A percentile compares a stretch with the other conserved stretches of the same genome.
Evolutionary conservation across 2,888 invertebrate species (phyloP).

Genomic region (Drosophila niveifrons): DNA sequence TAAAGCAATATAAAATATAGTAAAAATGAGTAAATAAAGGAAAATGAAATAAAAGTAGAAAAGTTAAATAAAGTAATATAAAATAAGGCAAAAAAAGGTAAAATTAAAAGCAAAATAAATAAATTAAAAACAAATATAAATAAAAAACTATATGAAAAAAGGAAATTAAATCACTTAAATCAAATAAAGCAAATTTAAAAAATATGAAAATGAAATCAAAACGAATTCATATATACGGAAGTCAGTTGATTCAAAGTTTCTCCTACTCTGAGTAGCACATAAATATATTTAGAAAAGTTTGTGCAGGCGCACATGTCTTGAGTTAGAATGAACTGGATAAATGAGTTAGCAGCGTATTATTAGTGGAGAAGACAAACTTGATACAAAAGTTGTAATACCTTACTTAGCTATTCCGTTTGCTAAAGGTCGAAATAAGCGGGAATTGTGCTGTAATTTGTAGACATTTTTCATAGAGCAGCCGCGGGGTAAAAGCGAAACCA

Average conservation of each 20-base stretch:
- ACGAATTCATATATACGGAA: neutral
- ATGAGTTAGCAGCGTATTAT: conserved; percentile 18
- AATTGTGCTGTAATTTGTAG: conserved; percentile 64
- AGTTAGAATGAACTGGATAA: conserved; percentile 4
- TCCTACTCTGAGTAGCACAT: neutral
- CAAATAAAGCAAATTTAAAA: too few species aligned
- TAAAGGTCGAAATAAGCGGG: conserved; percentile 24
- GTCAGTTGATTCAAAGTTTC: neutral
- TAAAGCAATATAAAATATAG: too few species aligned
- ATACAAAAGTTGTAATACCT: conserved; percentile 49
- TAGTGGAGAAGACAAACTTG: conserved; percentile 27
- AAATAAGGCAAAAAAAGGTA: too few species aligned
- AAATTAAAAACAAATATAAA: too few species aligned
- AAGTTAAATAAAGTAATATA: too few species aligned
- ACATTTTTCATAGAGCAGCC: conserved; percentile 61
- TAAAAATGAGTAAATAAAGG: too few species aligned
- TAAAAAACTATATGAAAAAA: too few species aligned
- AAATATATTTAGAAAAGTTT: neutral
- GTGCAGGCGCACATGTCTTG: neutral
- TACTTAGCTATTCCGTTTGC: conserved; percentile 28
- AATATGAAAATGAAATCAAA: too few species aligned
- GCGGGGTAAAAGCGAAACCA: conserved; percentile 33
- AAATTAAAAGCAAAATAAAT: too few species aligned
- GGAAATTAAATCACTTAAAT: too few species aligned
- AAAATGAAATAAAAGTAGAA: too few species aligned